These are phyloP conservation scores for Mimas tiliae DNA, from an alignment of 2,888 invertebrate genomes.

Conservation along the genomic window DNA sequence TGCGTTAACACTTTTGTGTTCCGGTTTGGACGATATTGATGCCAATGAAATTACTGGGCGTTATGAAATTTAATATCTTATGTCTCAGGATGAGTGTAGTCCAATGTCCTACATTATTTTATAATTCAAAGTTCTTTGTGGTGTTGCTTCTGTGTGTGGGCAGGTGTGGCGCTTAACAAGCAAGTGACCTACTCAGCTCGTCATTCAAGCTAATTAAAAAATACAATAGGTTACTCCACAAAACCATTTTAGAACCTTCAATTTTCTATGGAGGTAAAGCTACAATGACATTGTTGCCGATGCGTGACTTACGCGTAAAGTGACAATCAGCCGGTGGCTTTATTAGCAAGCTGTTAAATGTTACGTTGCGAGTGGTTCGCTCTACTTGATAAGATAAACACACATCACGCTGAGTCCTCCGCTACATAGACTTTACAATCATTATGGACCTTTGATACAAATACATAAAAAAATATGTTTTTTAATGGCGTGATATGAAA, in stretches of 20 bases:
- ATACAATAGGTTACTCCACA: background rate
- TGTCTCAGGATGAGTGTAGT: too few species aligned
- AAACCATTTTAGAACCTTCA: background rate
- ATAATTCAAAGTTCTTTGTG: too few species aligned
- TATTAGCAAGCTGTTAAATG: slow-evolving; percentile 21
- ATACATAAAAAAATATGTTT: background rate
- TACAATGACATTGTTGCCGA: slow-evolving; percentile 16
- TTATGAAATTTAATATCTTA: too few species aligned
- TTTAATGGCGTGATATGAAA: too few species aligned
- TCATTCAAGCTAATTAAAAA: background rate
- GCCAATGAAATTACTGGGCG: too few species aligned
- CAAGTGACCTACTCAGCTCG: too few species aligned
- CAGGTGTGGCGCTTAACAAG: too few species aligned
- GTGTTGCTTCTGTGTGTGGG: too few species aligned
- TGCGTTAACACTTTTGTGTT: too few species aligned
- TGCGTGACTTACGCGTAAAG: slow-evolving; percentile 25
- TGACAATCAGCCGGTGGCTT: slow-evolving; percentile 8
- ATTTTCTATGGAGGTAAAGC: background rate
- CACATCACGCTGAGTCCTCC: slow-evolving; percentile 17
- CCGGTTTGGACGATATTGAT: too few species aligned
- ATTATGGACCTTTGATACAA: background rate
- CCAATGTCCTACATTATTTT: too few species aligned
- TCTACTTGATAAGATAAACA: slow-evolving; percentile 23
- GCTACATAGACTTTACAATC: background rate
- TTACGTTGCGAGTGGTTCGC: slow-evolving; percentile 10